Percentiles rank a stretch among this genome's conserved stretches.
These are phyloP conservation scores for Periplaneta americana DNA, from an alignment of 1,140 invertebrate genomes.

Conservation along the genomic window DNA sequence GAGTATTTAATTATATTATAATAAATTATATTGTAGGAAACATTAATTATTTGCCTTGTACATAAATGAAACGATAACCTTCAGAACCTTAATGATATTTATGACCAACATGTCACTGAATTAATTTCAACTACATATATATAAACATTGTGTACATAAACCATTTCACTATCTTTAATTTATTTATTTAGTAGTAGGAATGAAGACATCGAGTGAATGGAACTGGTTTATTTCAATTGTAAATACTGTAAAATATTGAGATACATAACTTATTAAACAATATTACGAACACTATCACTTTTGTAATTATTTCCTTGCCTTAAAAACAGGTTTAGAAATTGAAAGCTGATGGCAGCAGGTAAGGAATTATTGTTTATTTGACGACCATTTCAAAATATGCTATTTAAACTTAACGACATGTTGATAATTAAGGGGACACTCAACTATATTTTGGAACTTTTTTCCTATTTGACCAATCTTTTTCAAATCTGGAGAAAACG, in stretches of 20 bases:
- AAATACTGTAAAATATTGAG: not conserved
- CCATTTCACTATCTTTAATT: not conserved
- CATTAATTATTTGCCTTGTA: not conserved
- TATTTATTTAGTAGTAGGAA: not conserved
- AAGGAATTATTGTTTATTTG: no score
- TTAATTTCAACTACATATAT: not conserved
- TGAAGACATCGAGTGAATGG: not conserved
- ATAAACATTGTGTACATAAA: not conserved
- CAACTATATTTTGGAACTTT: no score
- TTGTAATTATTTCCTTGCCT: no score
- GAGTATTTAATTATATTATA: not conserved
- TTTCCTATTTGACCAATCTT: no score
- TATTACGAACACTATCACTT: no score
- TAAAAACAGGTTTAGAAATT: no score
- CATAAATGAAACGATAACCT: not conserved
- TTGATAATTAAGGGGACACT: no score
- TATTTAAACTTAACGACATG: no score
- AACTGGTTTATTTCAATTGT: not conserved
- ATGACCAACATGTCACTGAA: not conserved
- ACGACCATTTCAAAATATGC: no score
- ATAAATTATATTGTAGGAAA: not conserved
- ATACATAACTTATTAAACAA: not conserved
- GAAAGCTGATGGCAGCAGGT: no score
- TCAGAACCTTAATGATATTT: not conserved
- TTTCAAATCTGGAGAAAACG: no score